These are phyloP conservation scores for Heterohyrax brucei DNA, from an alignment of 2,797 vertebrate genomes.

Conservation along the genomic window DNA sequence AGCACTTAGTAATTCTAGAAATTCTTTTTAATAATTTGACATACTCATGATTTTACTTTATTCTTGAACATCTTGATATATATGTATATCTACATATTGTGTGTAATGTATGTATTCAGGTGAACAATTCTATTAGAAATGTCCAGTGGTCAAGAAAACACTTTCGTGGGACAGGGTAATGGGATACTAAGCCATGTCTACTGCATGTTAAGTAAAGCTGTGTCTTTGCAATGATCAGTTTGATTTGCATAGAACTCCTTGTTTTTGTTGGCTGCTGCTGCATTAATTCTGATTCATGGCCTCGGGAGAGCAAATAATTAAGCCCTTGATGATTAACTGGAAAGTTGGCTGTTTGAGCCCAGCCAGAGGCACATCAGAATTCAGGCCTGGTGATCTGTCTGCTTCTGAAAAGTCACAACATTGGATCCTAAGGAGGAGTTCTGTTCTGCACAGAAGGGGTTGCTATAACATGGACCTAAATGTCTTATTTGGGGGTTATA, in stretches of 20 bases:
- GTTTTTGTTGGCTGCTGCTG: background rate
- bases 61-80: background rate
- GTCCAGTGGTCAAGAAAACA: background rate
- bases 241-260: background rate
- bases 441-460: background rate
- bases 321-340: background rate
- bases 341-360: background rate
- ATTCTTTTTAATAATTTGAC: background rate
- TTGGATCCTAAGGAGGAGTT: background rate
- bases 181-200: background rate
- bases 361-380: background rate
- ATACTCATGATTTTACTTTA: slow-evolving; percentile 16
- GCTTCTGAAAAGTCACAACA: background rate
- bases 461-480: background rate
- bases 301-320: background rate
- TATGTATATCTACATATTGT: no score
- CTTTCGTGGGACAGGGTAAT: background rate
- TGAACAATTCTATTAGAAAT: slow-evolving; percentile 28
- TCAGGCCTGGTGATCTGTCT: background rate
- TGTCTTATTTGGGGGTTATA: background rate
- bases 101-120: background rate
- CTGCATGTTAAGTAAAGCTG: background rate
- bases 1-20: slow-evolving; percentile 3
- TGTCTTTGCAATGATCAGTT: slow-evolving; percentile 9
- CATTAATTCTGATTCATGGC: background rate